phyloP scores from a whole-genome alignment of 1,140 invertebrate genomes.

The Saxidomus purpurata region DNA sequence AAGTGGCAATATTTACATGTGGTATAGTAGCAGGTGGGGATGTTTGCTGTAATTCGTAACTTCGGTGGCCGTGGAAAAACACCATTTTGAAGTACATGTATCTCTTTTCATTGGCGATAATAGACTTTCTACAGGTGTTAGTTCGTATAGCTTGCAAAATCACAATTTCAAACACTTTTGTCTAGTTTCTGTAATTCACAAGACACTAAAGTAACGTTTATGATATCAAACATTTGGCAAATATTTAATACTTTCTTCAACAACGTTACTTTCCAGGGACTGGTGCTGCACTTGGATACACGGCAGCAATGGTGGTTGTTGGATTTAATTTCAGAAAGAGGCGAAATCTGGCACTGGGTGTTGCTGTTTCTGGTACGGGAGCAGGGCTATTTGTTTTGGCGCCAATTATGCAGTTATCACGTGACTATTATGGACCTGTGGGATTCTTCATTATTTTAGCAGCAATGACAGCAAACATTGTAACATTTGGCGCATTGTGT shows the following conservation, averaged over 20 bases:
- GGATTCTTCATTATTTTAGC: constrained; percentile 60
- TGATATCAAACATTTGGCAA: no score
- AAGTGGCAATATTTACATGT: constrained; percentile 34
- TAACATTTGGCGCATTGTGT: constrained; percentile 52
- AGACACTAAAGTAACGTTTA: no score
- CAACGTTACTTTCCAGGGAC: no score
- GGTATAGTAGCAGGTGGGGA: constrained; percentile 41
- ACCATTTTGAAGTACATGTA: no score
- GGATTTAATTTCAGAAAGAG: constrained; percentile 52
- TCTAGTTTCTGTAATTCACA: no score
- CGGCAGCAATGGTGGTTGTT: constrained; percentile 48
- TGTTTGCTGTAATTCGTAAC: no score
- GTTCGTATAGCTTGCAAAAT: no score
- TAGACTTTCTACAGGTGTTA: no score
- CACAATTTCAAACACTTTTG: no score
- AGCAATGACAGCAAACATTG: constrained; percentile 37
- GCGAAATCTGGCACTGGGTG: constrained; percentile 35
- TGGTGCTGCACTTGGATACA: constrained; percentile 50
- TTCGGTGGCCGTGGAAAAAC: no score
- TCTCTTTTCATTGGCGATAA: no score
- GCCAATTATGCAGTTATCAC: neutral
- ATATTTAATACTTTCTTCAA: no score
- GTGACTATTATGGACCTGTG: constrained; percentile 38
- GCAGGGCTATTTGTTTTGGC: constrained; percentile 45
- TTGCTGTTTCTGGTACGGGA: constrained; percentile 39